Conservation (phyloP, 2,113 vertebrate species). For the Thoracochromis brauschi region DNA sequence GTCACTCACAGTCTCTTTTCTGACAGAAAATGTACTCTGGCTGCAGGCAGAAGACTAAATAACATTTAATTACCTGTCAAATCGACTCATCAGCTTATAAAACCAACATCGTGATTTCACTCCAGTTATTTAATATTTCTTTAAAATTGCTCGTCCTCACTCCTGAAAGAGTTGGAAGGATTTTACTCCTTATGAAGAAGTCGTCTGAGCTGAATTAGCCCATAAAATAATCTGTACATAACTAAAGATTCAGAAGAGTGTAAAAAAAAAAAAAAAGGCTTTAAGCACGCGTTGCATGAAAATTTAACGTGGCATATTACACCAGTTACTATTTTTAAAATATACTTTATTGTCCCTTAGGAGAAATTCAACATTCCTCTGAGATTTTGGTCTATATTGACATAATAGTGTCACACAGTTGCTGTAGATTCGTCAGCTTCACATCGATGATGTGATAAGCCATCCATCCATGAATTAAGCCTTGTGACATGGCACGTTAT, state of each 20-base stretch:
- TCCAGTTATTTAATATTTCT: constrained; percentile 5
- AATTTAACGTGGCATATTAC: neutral
- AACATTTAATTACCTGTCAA: constrained; percentile 52
- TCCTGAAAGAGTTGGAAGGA: neutral
- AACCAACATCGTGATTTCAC: neutral
- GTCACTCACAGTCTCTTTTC: constrained; percentile 33
- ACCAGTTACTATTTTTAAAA: neutral
- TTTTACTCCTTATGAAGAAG: accelerated
- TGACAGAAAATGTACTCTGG: constrained; percentile 14
- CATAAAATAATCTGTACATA: neutral
- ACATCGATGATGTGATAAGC: neutral
- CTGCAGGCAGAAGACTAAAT: constrained; percentile 24
- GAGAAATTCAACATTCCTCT: neutral
- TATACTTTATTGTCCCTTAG: neutral
- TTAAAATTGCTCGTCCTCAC: neutral
- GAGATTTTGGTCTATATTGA: neutral
- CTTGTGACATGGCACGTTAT: neutral
- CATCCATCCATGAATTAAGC: neutral
- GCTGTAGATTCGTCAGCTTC: neutral
- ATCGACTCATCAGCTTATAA: constrained; percentile 22
- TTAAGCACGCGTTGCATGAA: accelerated
- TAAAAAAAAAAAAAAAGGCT: neutral
- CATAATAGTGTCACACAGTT: neutral
- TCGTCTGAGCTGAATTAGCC: accelerated
- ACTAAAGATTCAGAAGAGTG: neutral